Percentiles rank a stretch among this genome's conserved stretches.
Conservation (phyloP, 2,888 invertebrate genomes). For the Neoitamus cyanurus region DNA sequence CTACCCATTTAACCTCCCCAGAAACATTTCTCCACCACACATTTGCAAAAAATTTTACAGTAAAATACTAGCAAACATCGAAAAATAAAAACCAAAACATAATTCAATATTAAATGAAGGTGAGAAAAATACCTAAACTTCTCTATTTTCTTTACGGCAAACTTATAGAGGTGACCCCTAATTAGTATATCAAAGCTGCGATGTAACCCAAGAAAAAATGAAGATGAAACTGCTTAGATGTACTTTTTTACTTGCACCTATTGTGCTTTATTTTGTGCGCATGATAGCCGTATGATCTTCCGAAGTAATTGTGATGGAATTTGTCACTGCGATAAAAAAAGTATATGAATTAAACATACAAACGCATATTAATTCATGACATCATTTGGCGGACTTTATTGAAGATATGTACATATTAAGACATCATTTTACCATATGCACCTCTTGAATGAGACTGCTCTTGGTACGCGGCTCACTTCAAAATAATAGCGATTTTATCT, state of each 20-base stretch:
- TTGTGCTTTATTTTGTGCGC: neutral
- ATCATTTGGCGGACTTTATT: neutral
- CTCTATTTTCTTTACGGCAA: neutral
- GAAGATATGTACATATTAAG: neutral
- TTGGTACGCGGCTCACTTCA: neutral
- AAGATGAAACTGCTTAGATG: neutral
- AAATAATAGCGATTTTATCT: neutral
- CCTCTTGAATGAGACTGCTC: neutral
- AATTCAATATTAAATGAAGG: too few relatives aligned
- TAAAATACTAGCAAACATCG: too few relatives aligned
- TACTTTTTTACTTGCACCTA: neutral
- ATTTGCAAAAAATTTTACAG: too few relatives aligned
- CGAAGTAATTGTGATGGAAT: neutral
- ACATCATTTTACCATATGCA: neutral
- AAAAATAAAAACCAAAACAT: too few relatives aligned
- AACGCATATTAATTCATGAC: neutral
- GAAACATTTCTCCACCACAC: too few relatives aligned
- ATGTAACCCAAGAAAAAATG: neutral
- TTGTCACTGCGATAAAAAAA: neutral
- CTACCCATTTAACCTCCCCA: too few relatives aligned
- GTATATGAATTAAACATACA: neutral
- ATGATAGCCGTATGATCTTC: neutral
- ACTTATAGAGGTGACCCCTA: neutral
- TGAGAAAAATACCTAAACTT: too few relatives aligned
- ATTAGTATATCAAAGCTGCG: neutral